Conservation (phyloP, 2,888 invertebrate genomes). For the Dioctria linearis region DNA sequence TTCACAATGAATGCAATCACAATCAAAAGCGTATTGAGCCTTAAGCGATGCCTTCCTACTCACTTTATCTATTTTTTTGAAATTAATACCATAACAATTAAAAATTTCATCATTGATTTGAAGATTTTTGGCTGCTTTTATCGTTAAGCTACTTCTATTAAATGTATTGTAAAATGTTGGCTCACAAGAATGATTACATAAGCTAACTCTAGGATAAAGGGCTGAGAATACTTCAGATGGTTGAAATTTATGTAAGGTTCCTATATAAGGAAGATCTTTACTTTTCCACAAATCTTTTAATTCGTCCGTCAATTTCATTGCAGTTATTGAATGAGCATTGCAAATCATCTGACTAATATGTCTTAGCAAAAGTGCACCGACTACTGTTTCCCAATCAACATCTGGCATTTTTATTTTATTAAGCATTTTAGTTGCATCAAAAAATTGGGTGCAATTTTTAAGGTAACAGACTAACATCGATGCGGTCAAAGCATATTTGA, state of each 20-base stretch:
- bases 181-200: slow-evolving; percentile 94
- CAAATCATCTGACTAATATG: slow-evolving; percentile 83
- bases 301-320: background rate
- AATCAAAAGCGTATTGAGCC: slow-evolving; percentile 83
- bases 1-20: slow-evolving; percentile 80
- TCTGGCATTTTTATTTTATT: background rate
- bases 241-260: slow-evolving; percentile 57
- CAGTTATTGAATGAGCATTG: slow-evolving; percentile 80
- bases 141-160: slow-evolving; percentile 78
- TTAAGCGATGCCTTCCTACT: slow-evolving; percentile 76
- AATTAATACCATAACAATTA: slow-evolving; percentile 89
- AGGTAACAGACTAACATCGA: slow-evolving; percentile 77
- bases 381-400: slow-evolving; percentile 67
- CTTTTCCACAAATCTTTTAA: background rate
- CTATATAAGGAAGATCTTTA: slow-evolving; percentile 51
- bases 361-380: slow-evolving; percentile 79
- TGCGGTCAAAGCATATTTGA: slow-evolving; percentile 80
- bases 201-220: slow-evolving; percentile 86
- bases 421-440: slow-evolving; percentile 63
- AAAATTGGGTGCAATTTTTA: slow-evolving; percentile 76
- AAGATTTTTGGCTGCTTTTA: slow-evolving; percentile 79
- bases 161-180: slow-evolving; percentile 86
- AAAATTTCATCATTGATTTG: slow-evolving; percentile 79
- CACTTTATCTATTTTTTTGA: slow-evolving; percentile 75
- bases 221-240: slow-evolving; percentile 79